phyloP scores from a whole-genome alignment of 2,797 vertebrate species.

The Fringilla coelebs region DNA sequence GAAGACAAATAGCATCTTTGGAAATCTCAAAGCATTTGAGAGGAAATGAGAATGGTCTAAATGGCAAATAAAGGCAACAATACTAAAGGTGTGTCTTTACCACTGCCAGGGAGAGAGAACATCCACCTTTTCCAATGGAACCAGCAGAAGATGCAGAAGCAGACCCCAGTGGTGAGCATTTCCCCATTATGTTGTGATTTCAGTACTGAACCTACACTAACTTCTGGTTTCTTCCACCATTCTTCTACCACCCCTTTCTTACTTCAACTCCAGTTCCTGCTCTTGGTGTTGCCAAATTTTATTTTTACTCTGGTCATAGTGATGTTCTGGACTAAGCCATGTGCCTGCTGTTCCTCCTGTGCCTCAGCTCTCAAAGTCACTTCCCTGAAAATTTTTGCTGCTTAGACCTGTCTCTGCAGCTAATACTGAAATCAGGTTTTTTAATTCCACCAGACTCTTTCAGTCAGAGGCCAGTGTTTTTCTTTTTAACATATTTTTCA shows the following conservation, averaged over 20 bases:
- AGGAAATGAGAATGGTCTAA: not conserved
- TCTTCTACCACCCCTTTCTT: not conserved
- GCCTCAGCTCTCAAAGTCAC: not conserved
- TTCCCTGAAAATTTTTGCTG: not conserved
- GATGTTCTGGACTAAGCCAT: not conserved
- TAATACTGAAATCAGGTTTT: not conserved
- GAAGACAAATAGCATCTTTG: not conserved
- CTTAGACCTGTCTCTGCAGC: not conserved
- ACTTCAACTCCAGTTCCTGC: not conserved
- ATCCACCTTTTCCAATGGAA: not conserved
- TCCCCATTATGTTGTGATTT: accelerated
- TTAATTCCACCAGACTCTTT: not conserved
- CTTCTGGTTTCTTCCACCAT: not conserved
- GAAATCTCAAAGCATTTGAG: not conserved
- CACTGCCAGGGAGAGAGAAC: not conserved
- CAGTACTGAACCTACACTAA: not conserved
- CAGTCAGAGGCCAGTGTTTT: not conserved
- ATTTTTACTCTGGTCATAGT: not conserved
- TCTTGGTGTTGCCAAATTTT: not conserved
- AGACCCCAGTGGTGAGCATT: not conserved
- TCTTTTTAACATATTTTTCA: not conserved
- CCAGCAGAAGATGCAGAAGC: not conserved
- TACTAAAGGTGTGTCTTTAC: not conserved
- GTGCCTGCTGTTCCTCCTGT: not conserved
- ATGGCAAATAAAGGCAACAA: not conserved